phyloP scores from a whole-genome alignment of 2,113 vertebrate species.

The Saguinus imperator region DNA sequence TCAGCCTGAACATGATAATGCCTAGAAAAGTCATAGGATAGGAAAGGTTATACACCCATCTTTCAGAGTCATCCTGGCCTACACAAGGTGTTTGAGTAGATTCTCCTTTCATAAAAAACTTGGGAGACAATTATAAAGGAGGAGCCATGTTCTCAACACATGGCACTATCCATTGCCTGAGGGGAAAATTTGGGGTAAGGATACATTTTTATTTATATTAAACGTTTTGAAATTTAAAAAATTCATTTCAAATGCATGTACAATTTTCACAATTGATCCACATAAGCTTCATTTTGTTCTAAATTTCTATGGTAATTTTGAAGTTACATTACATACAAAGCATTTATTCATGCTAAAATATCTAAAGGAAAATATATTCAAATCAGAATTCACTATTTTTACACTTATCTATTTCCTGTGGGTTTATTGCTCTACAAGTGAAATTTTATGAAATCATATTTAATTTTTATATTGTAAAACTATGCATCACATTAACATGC shows the following conservation, averaged over 20 bases:
- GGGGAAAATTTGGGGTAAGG: background rate
- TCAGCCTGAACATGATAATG: background rate
- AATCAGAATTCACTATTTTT: background rate
- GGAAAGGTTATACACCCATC: background rate
- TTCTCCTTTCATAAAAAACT: background rate
- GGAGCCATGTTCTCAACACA: background rate
- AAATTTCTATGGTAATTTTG: background rate
- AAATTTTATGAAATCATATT: slow-evolving; percentile 36
- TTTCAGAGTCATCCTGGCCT: background rate
- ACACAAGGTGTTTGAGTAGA: background rate
- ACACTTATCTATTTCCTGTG: background rate
- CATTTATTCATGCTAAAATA: background rate
- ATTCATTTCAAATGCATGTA: background rate
- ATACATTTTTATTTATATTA: slow-evolving; percentile 18
- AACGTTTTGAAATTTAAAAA: slow-evolving; percentile 14
- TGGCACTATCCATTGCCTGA: background rate
- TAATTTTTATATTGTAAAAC: slow-evolving; percentile 27
- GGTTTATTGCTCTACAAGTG: background rate
- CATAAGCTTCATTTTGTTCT: slow-evolving; percentile 2
- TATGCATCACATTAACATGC: background rate
- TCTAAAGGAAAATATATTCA: background rate
- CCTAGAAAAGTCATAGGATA: background rate
- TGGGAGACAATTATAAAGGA: background rate
- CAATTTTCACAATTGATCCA: background rate
- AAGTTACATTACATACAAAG: background rate